Base-by-base conservation (phyloP, 2,113 vertebrate genomes). In the Alethe castanea region DNA sequence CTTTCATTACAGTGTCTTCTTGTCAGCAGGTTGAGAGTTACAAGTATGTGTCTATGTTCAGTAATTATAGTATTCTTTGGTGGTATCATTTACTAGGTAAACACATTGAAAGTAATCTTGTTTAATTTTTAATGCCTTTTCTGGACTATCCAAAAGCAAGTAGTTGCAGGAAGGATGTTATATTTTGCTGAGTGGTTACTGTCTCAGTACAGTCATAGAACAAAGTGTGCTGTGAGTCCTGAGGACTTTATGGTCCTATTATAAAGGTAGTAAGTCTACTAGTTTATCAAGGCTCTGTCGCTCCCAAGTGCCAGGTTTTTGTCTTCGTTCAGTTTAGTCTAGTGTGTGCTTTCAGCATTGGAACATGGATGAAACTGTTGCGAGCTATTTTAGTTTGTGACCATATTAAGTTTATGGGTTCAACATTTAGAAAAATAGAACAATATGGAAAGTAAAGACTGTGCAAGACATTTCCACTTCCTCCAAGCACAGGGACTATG, bases 1-100 rank as follows among this genome's bases (percentile, higher is more conserved):
- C 98, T 92, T 99, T 99, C 97, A 98, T 99, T 96, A 99, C 99
- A 0, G 98, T 99, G 60, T 99, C 99, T 16, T 99, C 99, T 18
- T 98, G 98, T 73, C 98, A 96, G 12, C 98, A 99, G 72, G 98
- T 99, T 94, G 99, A 99, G 97, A 99, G 99, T 97, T 99, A 99
- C 98, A 99, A 98, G 99, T 99, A 96, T 74, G 98, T 97, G 54
- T 88, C 79, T 7, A 25, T 67, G 7, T 83, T 82, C 57, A 73
- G 14, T 53, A 57, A 80, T 83, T 92, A 54, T 3, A 10, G 29
- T 5, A 1, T 59, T 24, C 67, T 79, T 73, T 17, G 5, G 20
- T 77, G 60, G 47, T 79, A 2, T 82, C 2, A 12, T 80, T 56
- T 84, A 85, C 16, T 50, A 35, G 66, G 29, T 77, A 53, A 94